Evolutionary conservation across 2,797 vertebrate genomes (phyloP).

Genomic region (Setipinna tenuifilis): DNA sequence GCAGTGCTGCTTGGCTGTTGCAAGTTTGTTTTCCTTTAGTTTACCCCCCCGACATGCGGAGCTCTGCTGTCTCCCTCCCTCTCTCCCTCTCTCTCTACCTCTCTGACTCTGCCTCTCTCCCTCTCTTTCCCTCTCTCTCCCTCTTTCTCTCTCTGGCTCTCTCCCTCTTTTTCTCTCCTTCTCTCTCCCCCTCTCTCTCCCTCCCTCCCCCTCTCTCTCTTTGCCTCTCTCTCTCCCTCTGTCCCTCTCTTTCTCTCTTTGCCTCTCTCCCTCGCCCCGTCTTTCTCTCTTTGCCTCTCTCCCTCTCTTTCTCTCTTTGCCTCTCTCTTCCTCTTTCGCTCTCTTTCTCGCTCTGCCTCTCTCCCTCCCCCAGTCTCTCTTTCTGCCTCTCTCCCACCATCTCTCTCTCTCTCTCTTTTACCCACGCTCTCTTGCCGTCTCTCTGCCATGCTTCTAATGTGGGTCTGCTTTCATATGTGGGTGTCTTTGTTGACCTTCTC

Average conservation of each 20-base stretch:
- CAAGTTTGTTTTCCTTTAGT: no score
- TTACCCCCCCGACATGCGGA: slow-evolving; percentile 70
- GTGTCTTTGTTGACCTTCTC: slow-evolving; percentile 57
- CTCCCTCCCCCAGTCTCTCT: neutral
- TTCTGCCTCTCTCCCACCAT: no score
- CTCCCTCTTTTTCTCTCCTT: slow-evolving; percentile 2
- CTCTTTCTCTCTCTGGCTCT: slow-evolving; percentile 35
- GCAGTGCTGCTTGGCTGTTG: no score
- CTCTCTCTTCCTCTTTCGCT: no score
- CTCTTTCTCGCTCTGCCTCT: neutral
- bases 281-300: neutral
- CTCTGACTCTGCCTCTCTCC: slow-evolving; percentile 28
- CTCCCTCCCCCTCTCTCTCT: neutral
- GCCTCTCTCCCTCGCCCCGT: no score
- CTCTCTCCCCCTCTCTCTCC: slow-evolving; percentile 10
- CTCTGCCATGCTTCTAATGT: slow-evolving; percentile 56
- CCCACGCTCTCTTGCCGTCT: slow-evolving; percentile 9
- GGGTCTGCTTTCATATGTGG: slow-evolving; percentile 57
- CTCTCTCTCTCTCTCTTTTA: neutral
- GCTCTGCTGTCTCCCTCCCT: slow-evolving; percentile 54
- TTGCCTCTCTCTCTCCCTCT: neutral
- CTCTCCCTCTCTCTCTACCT: neutral
- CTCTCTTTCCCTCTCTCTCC: slow-evolving; percentile 24
- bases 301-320: slow-evolving; percentile 55
- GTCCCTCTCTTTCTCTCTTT: slow-evolving; percentile 17